Percentiles rank a stretch among this genome's conserved stretches.
Evolutionary conservation across 2,888 invertebrate genomes (phyloP).

Genomic region (Diadegma fenestrale): DNA sequence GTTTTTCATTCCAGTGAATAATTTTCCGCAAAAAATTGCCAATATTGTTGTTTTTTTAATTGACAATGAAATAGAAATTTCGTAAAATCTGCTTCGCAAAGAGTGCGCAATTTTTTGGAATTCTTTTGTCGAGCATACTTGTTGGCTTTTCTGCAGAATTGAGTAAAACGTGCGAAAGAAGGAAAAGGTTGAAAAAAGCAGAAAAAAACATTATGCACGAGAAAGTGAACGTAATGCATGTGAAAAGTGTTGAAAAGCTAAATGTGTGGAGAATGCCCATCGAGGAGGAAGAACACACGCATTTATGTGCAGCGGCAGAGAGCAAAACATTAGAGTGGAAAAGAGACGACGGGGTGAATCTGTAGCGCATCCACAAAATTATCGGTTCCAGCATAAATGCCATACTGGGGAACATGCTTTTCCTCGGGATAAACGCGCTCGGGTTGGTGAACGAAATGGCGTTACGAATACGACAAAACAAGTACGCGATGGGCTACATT

Average conservation of each 20-base stretch:
- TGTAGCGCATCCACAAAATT: slow-evolving; percentile 61
- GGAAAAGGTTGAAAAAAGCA: neutral
- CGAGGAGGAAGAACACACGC: slow-evolving; percentile 14
- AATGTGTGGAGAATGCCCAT: neutral
- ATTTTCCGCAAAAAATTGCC: neutral
- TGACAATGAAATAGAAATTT: neutral
- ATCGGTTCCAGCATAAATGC: slow-evolving; percentile 32
- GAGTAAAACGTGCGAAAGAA: slow-evolving; percentile 21
- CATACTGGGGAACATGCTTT: slow-evolving; percentile 36
- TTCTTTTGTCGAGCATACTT: neutral
- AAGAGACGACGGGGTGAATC: neutral
- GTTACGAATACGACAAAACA: neutral
- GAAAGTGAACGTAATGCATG: neutral
- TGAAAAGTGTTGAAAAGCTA: slow-evolving; percentile 29
- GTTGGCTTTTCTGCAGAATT: neutral
- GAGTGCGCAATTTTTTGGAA: neutral
- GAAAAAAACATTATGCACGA: slow-evolving; percentile 3
- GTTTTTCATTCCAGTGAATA: neutral
- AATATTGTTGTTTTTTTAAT: neutral
- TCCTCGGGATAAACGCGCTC: slow-evolving; percentile 8
- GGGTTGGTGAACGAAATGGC: neutral
- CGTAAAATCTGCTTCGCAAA: neutral
- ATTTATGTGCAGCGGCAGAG: slow-evolving; percentile 28
- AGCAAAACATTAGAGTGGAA: neutral
- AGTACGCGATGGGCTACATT: neutral